These are phyloP conservation scores for Augochlora pura DNA, from an alignment of 1,140 invertebrate genomes.

Conservation along the genomic window DNA sequence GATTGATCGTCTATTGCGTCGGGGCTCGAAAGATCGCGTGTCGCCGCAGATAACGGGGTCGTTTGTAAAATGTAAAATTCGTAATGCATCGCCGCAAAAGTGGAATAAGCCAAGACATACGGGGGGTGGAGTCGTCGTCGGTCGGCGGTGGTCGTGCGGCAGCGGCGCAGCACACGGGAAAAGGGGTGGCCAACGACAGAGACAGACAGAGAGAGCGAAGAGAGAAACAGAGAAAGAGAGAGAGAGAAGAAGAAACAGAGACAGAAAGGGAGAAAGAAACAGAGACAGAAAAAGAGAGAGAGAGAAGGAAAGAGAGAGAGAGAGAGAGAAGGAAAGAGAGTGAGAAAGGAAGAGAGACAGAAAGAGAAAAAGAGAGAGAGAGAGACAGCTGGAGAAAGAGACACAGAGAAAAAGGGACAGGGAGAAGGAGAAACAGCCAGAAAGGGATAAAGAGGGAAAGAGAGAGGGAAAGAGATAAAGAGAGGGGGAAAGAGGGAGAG, in stretches of 20 bases:
- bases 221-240: too few relatives aligned
- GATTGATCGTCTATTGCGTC: constrained; percentile 64
- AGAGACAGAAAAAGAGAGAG: background rate
- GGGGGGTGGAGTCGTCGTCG: constrained; percentile 45
- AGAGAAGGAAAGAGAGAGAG: background rate
- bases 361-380: constrained; percentile 43
- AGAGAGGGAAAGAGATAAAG: too few relatives aligned
- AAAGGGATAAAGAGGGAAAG: too few relatives aligned
- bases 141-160: constrained; percentile 30
- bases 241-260: too few relatives aligned
- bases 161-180: constrained; percentile 36
- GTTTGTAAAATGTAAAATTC: constrained; percentile 80
- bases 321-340: constrained; percentile 18
- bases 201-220: background rate
- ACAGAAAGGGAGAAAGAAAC: too few relatives aligned
- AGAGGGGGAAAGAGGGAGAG: too few relatives aligned
- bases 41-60: constrained; percentile 74
- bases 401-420: too few relatives aligned
- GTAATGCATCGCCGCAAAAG: constrained; percentile 78
- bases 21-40: constrained; percentile 75
- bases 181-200: constrained; percentile 57
- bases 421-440: too few relatives aligned
- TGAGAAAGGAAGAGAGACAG: background rate
- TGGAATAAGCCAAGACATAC: constrained; percentile 77
- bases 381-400: too few relatives aligned